A percentile compares a stretch with the other conserved stretches of the same genome.
phyloP scores from a whole-genome alignment of 2,888 invertebrate species.

The Apotomis betuletana region DNA sequence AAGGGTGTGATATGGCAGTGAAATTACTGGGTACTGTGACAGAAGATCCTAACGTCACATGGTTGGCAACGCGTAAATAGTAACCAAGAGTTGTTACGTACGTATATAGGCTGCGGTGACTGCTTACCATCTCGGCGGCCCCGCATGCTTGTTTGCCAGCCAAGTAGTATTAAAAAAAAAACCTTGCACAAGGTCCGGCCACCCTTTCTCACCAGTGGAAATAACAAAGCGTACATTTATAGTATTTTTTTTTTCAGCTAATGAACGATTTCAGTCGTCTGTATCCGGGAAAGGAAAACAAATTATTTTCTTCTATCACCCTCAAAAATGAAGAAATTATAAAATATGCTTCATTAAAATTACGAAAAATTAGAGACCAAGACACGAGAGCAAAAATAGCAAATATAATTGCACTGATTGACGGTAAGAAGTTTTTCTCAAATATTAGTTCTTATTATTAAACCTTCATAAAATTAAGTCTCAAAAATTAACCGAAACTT shows the following conservation, averaged over 20 bases:
- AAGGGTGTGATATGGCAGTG: no score
- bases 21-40: no score
- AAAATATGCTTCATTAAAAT: not conserved
- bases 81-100: no score
- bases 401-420: slow-evolving; percentile 2
- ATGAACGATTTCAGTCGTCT: slow-evolving; percentile 16
- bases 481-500: not conserved
- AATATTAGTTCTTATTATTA: slow-evolving; percentile 2
- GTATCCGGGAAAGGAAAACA: not conserved
- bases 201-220: slow-evolving; percentile 6
- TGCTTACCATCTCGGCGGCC: no score
- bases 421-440: not conserved
- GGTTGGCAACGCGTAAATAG: no score
- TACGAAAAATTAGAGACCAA: not conserved
- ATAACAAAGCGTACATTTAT: not conserved
- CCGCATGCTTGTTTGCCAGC: no score
- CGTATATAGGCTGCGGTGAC: no score
- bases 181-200: slow-evolving; percentile 1
- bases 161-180: no score
- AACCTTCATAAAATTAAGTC: not conserved
- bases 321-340: slow-evolving; percentile 1
- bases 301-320: slow-evolving; percentile 1
- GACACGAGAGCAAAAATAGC: slow-evolving; percentile 1
- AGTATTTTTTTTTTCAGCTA: not conserved
- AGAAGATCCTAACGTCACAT: no score